phyloP scores from a whole-genome alignment of 2,113 vertebrate genomes.

The Strix aluco region DNA sequence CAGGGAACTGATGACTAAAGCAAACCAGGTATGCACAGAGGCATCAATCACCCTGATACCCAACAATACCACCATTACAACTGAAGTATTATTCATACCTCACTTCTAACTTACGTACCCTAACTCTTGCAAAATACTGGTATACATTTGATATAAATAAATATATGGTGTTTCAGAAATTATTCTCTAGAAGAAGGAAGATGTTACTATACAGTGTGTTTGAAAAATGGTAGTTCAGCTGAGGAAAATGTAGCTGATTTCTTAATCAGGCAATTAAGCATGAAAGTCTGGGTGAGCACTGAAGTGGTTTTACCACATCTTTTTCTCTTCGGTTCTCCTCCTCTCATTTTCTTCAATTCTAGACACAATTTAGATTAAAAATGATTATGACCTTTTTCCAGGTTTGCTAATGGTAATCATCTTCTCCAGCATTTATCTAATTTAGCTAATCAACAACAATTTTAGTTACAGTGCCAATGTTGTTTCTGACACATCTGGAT shows the following conservation, averaged over 20 bases:
- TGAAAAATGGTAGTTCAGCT: background rate
- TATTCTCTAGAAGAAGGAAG: background rate
- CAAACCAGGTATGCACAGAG: background rate
- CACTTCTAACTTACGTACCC: background rate
- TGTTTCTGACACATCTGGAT: background rate
- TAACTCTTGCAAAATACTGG: background rate
- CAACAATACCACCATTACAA: background rate
- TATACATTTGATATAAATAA: background rate
- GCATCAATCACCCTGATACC: background rate
- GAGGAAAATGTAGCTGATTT: background rate
- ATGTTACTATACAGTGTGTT: background rate
- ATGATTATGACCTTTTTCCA: background rate
- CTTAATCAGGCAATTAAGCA: background rate
- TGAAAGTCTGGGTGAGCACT: background rate
- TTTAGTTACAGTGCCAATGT: background rate
- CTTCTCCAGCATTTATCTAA: background rate
- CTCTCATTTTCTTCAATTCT: background rate
- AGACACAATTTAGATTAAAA: background rate
- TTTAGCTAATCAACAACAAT: background rate
- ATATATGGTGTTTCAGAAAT: background rate
- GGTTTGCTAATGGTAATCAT: background rate
- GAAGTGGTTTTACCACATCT: background rate
- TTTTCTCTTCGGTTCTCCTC: background rate
- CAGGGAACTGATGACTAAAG: background rate
- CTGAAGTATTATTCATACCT: background rate